Conservation (phyloP, 2,113 vertebrate genomes). For the Ardeotis arabs region DNA sequence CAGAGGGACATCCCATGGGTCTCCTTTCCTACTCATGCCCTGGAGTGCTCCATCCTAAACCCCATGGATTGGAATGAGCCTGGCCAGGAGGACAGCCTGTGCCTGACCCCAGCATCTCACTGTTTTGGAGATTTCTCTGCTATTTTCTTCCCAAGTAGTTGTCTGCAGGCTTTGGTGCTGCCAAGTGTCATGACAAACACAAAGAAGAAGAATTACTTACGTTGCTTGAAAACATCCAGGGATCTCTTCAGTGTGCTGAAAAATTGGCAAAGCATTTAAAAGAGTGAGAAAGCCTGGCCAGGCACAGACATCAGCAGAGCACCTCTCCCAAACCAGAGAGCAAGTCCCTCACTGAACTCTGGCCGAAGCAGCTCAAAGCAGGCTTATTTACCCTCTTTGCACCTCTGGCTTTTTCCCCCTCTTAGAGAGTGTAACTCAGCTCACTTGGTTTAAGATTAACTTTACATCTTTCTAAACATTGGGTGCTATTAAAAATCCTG, state of each 20-base stretch:
- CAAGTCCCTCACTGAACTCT: not conserved
- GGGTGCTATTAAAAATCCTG: not conserved
- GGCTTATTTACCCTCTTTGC: not conserved
- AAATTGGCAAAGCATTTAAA: constrained; percentile 17
- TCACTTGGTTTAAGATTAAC: not conserved
- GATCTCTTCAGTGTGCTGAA: constrained; percentile 89
- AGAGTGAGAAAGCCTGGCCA: not conserved
- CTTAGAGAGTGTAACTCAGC: not conserved
- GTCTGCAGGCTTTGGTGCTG: not conserved
- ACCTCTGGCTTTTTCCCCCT: not conserved
- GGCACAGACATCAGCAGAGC: not conserved
- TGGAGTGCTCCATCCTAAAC: not conserved
- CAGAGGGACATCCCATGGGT: not conserved
- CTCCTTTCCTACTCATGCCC: not conserved
- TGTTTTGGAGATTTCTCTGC: not conserved
- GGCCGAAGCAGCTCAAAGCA: not conserved
- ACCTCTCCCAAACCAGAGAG: not conserved
- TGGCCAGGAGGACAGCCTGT: not conserved
- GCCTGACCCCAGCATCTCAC: not conserved
- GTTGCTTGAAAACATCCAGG: constrained; percentile 91
- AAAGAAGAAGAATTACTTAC: constrained; percentile 77
- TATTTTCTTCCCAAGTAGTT: not conserved
- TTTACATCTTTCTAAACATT: not conserved
- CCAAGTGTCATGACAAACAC: not conserved
- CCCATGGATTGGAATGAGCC: accelerated